phyloP scores from a whole-genome alignment of 2,888 invertebrate species.

The Amphipyra tragopoginis region DNA sequence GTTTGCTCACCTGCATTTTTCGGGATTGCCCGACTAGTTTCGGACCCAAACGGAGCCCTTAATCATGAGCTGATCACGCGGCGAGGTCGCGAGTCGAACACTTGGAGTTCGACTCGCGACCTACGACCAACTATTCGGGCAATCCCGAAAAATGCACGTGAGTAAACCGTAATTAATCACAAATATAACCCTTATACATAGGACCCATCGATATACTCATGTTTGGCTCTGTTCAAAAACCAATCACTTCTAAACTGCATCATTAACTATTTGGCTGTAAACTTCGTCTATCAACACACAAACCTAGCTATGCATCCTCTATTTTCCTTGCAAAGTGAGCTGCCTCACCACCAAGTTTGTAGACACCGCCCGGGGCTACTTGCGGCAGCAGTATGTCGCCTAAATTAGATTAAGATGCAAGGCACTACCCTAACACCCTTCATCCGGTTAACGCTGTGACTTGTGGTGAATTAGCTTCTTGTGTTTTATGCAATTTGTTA shows the following conservation, averaged over 20 bases:
- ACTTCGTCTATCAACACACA: background rate
- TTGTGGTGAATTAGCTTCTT: conserved; percentile 20
- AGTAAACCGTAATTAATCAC: too few species aligned
- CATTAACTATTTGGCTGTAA: background rate
- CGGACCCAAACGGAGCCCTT: too few species aligned
- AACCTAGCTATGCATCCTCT: conserved; percentile 12
- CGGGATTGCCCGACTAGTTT: too few species aligned
- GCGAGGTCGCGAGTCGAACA: too few species aligned
- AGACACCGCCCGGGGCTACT: conserved; percentile 50
- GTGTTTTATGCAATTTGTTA: conserved; percentile 23
- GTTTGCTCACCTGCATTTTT: too few species aligned
- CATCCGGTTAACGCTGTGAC: conserved; percentile 31
- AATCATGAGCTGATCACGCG: too few species aligned
- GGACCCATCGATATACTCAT: too few species aligned
- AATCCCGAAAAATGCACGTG: too few species aligned
- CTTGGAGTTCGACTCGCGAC: too few species aligned
- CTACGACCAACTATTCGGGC: too few species aligned
- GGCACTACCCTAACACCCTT: conserved; percentile 43
- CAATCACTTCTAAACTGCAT: background rate
- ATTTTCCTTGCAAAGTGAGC: conserved; percentile 41
- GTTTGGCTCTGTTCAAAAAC: background rate
- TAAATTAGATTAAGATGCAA: conserved; percentile 55
- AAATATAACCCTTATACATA: too few species aligned
- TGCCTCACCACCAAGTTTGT: conserved; percentile 30
- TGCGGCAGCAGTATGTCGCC: conserved; percentile 49